Evolutionary conservation across 2,888 invertebrate species (phyloP).

Genomic region (Entomobrya proxima): DNA sequence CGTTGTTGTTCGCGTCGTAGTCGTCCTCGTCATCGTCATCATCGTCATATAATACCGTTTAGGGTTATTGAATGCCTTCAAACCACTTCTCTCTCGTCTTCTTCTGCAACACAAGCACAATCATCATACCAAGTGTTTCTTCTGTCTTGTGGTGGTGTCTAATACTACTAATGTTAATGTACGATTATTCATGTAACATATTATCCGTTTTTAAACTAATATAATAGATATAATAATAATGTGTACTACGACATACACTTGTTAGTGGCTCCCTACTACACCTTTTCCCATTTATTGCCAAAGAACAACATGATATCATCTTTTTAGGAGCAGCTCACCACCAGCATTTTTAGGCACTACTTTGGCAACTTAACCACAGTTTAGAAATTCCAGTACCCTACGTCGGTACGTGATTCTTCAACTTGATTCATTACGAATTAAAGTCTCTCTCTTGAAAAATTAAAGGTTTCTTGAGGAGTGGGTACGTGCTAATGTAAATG

Average conservation of each 20-base stretch:
- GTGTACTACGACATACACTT: slow-evolving; percentile 27
- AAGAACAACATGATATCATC: slow-evolving; percentile 23
- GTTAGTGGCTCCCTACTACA: slow-evolving; percentile 3
- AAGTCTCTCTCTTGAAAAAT: no score
- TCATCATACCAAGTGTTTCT: background rate
- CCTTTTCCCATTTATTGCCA: background rate
- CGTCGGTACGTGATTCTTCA: slow-evolving; percentile 24
- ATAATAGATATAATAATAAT: slow-evolving; percentile 20
- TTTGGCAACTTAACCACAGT: slow-evolving; percentile 41
- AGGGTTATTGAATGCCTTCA: slow-evolving; percentile 51
- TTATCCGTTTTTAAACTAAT: slow-evolving; percentile 19
- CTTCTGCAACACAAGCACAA: background rate
- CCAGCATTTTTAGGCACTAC: background rate
- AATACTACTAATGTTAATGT: slow-evolving; percentile 46
- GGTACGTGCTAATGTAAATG: no score
- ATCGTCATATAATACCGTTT: slow-evolving; percentile 38
- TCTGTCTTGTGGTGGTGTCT: slow-evolving; percentile 17
- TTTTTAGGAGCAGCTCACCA: slow-evolving; percentile 29
- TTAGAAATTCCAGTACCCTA: slow-evolving; percentile 36
- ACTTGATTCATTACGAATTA: background rate
- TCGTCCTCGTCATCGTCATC: background rate
- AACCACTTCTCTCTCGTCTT: background rate
- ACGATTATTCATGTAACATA: slow-evolving; percentile 49
- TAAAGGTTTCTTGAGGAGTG: no score
- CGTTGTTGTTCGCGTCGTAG: background rate